phyloP scores from a whole-genome alignment of 1,140 invertebrate genomes.

The Centruroides sculpturatus region DNA sequence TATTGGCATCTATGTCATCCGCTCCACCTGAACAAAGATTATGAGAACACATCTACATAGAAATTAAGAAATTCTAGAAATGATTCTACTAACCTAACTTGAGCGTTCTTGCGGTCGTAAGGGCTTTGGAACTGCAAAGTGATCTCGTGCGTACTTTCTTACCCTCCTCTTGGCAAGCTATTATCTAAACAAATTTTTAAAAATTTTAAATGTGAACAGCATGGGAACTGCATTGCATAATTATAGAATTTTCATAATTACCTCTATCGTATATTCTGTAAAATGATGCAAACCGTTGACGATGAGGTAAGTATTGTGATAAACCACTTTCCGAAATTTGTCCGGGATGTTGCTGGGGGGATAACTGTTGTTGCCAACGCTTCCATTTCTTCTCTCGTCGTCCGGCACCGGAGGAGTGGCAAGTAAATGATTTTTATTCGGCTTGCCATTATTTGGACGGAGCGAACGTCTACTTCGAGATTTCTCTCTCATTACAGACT shows the following conservation, averaged over 20 bases:
- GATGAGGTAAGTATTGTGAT: constrained; percentile 10
- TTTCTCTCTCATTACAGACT: too few relatives aligned
- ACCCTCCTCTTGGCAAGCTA: constrained; percentile 16
- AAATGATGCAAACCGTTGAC: constrained; percentile 33
- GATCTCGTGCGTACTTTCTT: constrained; percentile 11
- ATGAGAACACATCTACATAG: not conserved
- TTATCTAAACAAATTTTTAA: constrained; percentile 1
- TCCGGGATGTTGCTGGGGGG: too few relatives aligned
- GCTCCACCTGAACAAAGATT: constrained; percentile 8
- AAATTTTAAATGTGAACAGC: too few relatives aligned
- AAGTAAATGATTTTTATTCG: too few relatives aligned
- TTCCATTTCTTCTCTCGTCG: too few relatives aligned
- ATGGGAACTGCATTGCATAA: too few relatives aligned
- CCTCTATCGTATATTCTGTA: constrained; percentile 35
- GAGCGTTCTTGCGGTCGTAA: constrained; percentile 24
- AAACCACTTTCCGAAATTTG: constrained; percentile 1
- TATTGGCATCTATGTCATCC: constrained; percentile 17
- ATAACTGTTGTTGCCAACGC: too few relatives aligned
- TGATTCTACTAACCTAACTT: constrained; percentile 21
- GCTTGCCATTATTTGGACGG: too few relatives aligned
- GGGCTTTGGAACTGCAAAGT: constrained; percentile 27
- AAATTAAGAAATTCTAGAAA: not conserved
- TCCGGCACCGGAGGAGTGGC: too few relatives aligned
- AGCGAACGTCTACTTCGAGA: too few relatives aligned
- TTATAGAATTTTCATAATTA: constrained; percentile 12